These are phyloP conservation scores for Asarcornis scutulata DNA, from an alignment of 2,113 vertebrate species.

Conservation along the genomic window DNA sequence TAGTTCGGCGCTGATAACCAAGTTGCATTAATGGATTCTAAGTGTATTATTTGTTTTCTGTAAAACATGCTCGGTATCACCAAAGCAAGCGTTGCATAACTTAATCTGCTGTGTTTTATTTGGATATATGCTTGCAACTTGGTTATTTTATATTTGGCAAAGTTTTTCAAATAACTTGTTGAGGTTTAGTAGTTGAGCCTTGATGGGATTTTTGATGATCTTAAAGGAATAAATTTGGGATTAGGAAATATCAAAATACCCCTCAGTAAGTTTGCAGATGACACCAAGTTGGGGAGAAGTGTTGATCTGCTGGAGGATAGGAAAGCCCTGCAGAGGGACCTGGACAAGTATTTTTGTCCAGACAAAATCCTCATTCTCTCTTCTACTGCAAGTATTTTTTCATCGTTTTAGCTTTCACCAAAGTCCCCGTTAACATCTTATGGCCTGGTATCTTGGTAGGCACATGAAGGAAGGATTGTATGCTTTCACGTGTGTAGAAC, in stretches of 20 bases:
- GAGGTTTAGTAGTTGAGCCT: background rate
- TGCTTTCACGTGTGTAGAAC: background rate
- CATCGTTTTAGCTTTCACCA: background rate
- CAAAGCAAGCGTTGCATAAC: background rate
- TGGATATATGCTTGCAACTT: background rate
- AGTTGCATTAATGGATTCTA: background rate
- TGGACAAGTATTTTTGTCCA: background rate
- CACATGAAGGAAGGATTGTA: background rate
- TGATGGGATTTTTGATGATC: background rate
- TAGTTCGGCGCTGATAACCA: background rate
- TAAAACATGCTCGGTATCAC: background rate
- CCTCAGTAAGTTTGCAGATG: no score
- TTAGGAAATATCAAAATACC: background rate
- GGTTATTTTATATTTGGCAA: background rate
- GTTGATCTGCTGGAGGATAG: no score
- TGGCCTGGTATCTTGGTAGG: background rate
- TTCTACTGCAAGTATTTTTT: background rate
- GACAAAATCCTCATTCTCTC: background rate
- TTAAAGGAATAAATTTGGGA: background rate
- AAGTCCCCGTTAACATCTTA: rapidly evolving
- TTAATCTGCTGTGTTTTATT: background rate
- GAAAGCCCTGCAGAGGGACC: no score
- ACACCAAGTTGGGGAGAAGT: no score
- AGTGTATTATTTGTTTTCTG: background rate
- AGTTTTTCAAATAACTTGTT: background rate